phyloP scores from a whole-genome alignment of 2,797 vertebrate genomes.

The Malacoraja senta region DNA sequence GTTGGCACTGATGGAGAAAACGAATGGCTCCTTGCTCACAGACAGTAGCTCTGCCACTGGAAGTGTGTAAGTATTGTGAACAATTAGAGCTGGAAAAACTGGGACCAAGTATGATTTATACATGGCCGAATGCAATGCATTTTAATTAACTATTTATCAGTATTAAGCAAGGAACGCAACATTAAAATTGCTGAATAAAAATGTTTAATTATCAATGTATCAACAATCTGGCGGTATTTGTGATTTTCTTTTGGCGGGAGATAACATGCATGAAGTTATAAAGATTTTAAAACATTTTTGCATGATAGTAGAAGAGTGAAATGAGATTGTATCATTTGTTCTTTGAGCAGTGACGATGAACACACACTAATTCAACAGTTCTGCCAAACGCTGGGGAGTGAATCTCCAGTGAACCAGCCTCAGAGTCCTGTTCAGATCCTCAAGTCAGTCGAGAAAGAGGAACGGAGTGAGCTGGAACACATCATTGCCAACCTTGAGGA shows the following conservation, averaged over 20 bases:
- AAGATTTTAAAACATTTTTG: constrained; percentile 1
- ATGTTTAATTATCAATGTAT: constrained; percentile 39
- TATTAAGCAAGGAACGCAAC: constrained; percentile 35
- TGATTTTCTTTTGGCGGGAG: not conserved
- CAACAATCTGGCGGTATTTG: constrained; percentile 24
- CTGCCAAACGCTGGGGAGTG: constrained; percentile 87
- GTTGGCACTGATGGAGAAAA: constrained; percentile 90
- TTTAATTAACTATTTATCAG: not conserved
- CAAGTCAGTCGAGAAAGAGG: constrained; percentile 86
- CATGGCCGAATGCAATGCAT: not conserved
- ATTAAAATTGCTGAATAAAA: constrained; percentile 25
- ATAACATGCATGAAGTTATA: constrained; percentile 35
- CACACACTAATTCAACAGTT: constrained; percentile 93
- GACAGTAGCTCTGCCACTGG: constrained; percentile 92
- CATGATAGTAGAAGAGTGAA: not conserved
- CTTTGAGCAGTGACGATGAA: constrained; percentile 78
- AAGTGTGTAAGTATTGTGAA: constrained; percentile 78
- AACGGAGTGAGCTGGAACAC: constrained; percentile 81
- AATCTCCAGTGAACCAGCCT: constrained; percentile 81
- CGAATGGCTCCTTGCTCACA: constrained; percentile 85
- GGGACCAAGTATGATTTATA: constrained; percentile 13
- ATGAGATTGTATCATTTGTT: constrained; percentile 14
- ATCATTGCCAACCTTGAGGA: constrained; percentile 85
- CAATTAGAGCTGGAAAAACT: constrained; percentile 6
- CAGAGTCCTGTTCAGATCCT: constrained; percentile 94